Evolutionary conservation across 2,113 vertebrate genomes (phyloP), one percentile per base, ranked within the genome.

Genomic region (Nerophis lumbriciformis): DNA sequence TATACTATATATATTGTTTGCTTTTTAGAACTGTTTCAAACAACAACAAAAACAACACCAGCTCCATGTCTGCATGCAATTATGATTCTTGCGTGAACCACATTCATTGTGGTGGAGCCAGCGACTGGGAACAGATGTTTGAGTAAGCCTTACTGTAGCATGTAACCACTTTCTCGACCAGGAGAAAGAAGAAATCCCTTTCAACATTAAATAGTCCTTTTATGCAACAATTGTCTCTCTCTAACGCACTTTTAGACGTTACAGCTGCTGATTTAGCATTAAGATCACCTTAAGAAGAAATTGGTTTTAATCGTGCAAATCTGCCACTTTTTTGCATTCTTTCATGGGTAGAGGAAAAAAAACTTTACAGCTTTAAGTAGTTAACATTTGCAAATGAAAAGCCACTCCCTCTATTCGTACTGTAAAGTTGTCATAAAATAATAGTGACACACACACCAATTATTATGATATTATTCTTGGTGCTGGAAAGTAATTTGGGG

Each of bases 91-190:
- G 79, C 71, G 65, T 81, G 67, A 75, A 73, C 72, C 68, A 58
- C 73, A 78, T 80, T 84, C 79, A 76, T 72, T 86, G 82, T 72
- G 80, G 83, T 81, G 42, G 59, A 73, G 73, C 66, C 72, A 64
- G 71, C 44, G 65, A 85, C 79, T 72, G 64, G 69, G 73, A 84
- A 78, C 84, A 88, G 83, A 87, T 90, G 85, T 83, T 72, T 57
- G 61, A 72, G 71, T 64, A 68, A 74, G 70, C 65, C 55, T 62
- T 57, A 28, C 28, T 4, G 28, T 28, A 73, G 73, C 76, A 78
- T 74, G 81, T 81, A 79, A 78, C 72, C 66, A 75, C 77, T 83
- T 86, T 90, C 80, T 75, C 75, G 57, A 54, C 79, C 78, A 76
- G 49, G 63, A 75, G 69, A 66, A 73, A 47, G 73, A 55, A 74